Evolutionary conservation across 1,140 invertebrate genomes (phyloP).

Genomic region (Heliconius hewitsoni): DNA sequence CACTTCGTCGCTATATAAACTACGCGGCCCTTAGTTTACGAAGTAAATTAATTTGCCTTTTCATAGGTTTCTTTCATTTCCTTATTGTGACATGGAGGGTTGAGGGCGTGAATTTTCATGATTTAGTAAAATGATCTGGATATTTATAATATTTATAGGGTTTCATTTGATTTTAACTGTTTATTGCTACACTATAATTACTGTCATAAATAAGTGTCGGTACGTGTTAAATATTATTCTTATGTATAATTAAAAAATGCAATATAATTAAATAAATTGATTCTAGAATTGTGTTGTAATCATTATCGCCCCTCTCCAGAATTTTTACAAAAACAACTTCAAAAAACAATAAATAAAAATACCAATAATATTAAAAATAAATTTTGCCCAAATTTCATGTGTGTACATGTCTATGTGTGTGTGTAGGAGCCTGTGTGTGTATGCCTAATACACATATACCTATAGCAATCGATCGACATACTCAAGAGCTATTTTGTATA

Average conservation of each 20-base stretch:
- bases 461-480: neutral
- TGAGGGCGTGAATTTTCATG: slow-evolving; percentile 74
- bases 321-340: too few species aligned
- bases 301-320: too few species aligned
- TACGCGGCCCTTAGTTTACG: slow-evolving; percentile 69
- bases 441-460: neutral
- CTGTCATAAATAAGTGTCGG: neutral
- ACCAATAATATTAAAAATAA: too few species aligned
- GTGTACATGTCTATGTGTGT: too few species aligned
- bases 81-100: slow-evolving; percentile 67
- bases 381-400: too few species aligned
- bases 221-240: neutral
- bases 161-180: slow-evolving; percentile 74
- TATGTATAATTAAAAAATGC: too few species aligned
- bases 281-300: neutral
- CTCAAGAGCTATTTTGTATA: slow-evolving; percentile 27
- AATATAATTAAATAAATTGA: neutral
- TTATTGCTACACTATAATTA: slow-evolving; percentile 49
- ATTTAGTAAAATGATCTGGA: slow-evolving; percentile 69
- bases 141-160: slow-evolving; percentile 73
- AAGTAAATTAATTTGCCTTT: slow-evolving; percentile 79
- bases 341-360: too few species aligned
- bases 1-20: slow-evolving; percentile 61
- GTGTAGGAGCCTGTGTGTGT: neutral
- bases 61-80: slow-evolving; percentile 74